phyloP scores from a whole-genome alignment of 2,888 invertebrate genomes.

The Ophonus ardosiacus region DNA sequence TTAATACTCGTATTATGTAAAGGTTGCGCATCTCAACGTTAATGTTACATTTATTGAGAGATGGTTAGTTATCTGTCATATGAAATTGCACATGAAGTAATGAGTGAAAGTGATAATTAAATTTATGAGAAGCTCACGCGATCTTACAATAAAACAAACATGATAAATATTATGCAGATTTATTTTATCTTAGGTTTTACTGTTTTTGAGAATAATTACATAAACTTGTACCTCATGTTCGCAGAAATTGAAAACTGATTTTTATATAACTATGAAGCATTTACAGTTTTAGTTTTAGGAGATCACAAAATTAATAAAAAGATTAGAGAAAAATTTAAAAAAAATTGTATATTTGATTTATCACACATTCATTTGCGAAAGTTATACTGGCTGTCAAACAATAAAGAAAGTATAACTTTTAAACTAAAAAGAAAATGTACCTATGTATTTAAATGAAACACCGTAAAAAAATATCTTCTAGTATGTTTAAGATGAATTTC shows the following conservation, averaged over 20 bases:
- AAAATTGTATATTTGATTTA: no score
- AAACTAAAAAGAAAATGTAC: no score
- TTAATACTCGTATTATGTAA: slow-evolving; percentile 17
- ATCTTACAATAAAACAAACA: slow-evolving; percentile 14
- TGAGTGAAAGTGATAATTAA: slow-evolving; percentile 60
- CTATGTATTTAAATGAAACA: no score
- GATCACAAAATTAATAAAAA: no score
- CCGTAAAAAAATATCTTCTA: no score
- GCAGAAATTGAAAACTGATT: not conserved
- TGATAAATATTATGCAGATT: not conserved
- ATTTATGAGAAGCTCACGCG: slow-evolving; percentile 44
- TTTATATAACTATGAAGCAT: no score
- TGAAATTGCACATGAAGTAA: slow-evolving; percentile 54
- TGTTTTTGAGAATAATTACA: not conserved
- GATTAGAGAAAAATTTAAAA: no score
- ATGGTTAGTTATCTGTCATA: slow-evolving; percentile 35
- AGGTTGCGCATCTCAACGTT: slow-evolving; percentile 1
- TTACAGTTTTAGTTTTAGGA: no score
- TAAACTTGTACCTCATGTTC: not conserved
- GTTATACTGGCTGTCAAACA: no score
- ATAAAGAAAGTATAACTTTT: no score
- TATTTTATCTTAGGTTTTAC: not conserved
- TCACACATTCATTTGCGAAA: no score
- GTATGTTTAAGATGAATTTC: no score
- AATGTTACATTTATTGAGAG: slow-evolving; percentile 34